Base-by-base conservation (phyloP, 2,797 vertebrate species). In the Pseudochromis fuscus region DNA sequence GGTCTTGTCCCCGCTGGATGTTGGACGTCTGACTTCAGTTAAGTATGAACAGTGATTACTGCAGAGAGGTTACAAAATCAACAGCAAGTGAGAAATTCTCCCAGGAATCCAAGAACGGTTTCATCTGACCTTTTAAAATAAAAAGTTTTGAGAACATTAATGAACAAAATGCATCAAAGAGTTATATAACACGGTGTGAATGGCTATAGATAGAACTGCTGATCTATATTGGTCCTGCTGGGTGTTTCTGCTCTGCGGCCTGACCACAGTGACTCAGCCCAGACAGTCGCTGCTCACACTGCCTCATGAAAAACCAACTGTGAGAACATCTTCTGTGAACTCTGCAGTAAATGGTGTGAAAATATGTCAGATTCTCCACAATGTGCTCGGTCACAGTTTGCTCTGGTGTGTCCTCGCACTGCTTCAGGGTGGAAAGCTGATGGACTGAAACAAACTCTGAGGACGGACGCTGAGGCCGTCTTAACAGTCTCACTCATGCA, bases 331-430 rank as follows among this genome's bases (percentile, higher is more conserved):
- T 60, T 78, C 72, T 74, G 58, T 85, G 67, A 79, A 79, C 46
- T 49, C 45, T 16, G 21, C 40, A 60, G 50, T 42, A 49, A 67
- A 74, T 42, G 70, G 11, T 27, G 21, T 46, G 84, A 70, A 77
- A 77, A 66, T 15, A 38, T 44, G 31, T 78, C 59, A 37, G 10
- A 66, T 83, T 82, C 83, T 77, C 71, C 84, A 80, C 50, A 75
- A 55, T 70, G 21, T 75, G 71, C 62, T 58, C 44, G 40, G 45
- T 79, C 60, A 53, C 40, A 25, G 38, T 56, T 37, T 56, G 19
- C 52, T 64, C 51, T 53, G 48, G 38, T 49, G 25, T 42, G 64
- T 58, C 49, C 44, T 50, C 23, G 6, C 19, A 33, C 64, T 28
- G 10, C 13, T 49, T 53, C 33, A 25, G 38, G 33, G 46, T 31